These are phyloP conservation scores for Drosophila monieri DNA, from an alignment of 2,888 invertebrate genomes.

Conservation along the genomic window DNA sequence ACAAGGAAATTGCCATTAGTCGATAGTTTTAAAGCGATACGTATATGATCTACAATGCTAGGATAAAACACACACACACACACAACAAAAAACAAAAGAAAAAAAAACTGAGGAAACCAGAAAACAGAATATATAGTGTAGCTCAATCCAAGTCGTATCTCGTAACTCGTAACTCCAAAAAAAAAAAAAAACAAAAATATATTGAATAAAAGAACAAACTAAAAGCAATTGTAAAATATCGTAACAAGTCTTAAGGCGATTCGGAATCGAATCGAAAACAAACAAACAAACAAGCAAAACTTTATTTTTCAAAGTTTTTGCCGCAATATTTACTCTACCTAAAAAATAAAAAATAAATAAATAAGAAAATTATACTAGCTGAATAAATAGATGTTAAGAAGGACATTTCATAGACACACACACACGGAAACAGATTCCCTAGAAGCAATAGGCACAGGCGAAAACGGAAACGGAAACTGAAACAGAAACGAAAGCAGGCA, in stretches of 20 bases:
- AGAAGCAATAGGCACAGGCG: conserved; percentile 53
- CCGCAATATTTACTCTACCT: conserved; percentile 47
- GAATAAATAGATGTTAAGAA: conserved; percentile 38
- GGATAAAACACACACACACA: conserved; percentile 4
- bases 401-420: conserved; percentile 50
- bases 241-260: conserved; percentile 37
- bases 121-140: conserved; percentile 36
- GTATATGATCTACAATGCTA: conserved; percentile 37
- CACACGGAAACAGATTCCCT: conserved; percentile 25
- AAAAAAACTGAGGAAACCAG: neutral
- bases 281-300: conserved; percentile 53
- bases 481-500: conserved; percentile 21
- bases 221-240: conserved; percentile 73
- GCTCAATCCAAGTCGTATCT: conserved; percentile 38
- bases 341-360: conserved; percentile 9
- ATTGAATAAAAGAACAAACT: conserved; percentile 26
- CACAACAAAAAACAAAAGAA: neutral
- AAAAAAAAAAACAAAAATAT: conserved; percentile 47
- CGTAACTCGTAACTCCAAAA: conserved; percentile 40
- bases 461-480: conserved; percentile 21
- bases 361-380: conserved; percentile 54
- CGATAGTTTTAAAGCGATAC: conserved; percentile 73
- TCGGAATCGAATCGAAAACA: conserved; percentile 27
- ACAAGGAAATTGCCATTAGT: conserved; percentile 78
- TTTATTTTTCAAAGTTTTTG: conserved; percentile 76